These are phyloP conservation scores for Agapostemon virescens DNA, from an alignment of 2,888 invertebrate species.

Conservation along the genomic window DNA sequence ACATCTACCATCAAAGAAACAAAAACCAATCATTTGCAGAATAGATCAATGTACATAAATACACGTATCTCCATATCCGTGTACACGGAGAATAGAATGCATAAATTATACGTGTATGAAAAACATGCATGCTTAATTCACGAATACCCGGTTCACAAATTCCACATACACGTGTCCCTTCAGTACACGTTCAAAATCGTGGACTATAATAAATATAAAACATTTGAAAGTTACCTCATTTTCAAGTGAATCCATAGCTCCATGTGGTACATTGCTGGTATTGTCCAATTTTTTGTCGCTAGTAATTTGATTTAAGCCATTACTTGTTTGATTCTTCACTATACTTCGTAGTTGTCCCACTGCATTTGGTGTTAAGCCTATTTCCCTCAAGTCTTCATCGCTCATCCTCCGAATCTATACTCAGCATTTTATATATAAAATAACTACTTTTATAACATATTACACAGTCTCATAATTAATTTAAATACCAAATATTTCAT, in stretches of 20 bases:
- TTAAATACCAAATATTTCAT: background rate
- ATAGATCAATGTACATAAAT: background rate
- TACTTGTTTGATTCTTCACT: conserved; percentile 81
- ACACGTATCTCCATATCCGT: background rate
- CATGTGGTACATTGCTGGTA: conserved; percentile 68
- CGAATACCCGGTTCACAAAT: background rate
- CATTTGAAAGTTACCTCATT: conserved; percentile 71
- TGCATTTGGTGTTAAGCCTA: conserved; percentile 81
- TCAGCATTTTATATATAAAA: conserved; percentile 4
- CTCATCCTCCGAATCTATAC: conserved; percentile 84
- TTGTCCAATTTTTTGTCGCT: conserved; percentile 74
- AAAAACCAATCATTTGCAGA: too few relatives aligned
- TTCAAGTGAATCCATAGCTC: conserved; percentile 69
- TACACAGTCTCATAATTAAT: background rate
- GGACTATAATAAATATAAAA: background rate
- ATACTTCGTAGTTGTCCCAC: conserved; percentile 83
- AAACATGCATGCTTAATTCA: too few relatives aligned
- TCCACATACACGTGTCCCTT: background rate
- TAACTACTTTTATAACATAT: conserved; percentile 7
- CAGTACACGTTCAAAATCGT: background rate
- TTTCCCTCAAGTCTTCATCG: conserved; percentile 85
- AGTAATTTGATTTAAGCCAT: conserved; percentile 74
- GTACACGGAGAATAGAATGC: too few relatives aligned
- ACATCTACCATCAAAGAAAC: too few relatives aligned
- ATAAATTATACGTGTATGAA: background rate